Base-by-base conservation (phyloP, 2,113 vertebrate genomes). In the Pangasianodon hypophthalmus region DNA sequence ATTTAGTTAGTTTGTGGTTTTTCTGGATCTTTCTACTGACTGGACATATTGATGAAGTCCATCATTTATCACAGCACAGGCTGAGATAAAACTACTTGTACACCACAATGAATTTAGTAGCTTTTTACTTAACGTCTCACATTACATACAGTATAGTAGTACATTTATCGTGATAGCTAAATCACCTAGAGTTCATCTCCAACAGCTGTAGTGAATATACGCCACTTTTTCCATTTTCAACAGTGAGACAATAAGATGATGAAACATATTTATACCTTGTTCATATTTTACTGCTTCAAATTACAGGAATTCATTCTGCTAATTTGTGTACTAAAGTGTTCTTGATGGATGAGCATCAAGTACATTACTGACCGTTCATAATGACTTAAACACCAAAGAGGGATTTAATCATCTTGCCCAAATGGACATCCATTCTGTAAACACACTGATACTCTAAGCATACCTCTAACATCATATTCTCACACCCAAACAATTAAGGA, bases 81-180 rank as follows among this genome's bases (percentile, higher is more conserved):
- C 14, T 56, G 21, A 71, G 62, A 88, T 73, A 19, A 71, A 88
- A 41, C 64, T 82, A 69, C 14, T 56, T 54, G 37, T 41, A 69
- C 79, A 83, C 21, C 60, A 71, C 71, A 69, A 48, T 29, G 9
- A 10, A 73, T 84, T 71, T n/a, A 73, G 58, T 41, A 52, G 1
- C 19, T 48, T 50, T 64, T 81, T 29, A 64, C 73, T 64, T 64
- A 50, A 48, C 67, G 44, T 37, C 44, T 80, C 26, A 41, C 62
- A 46, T 84, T 84, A 84, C 64, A 84, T 41, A 84, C 37, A 88
- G 64, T 24, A 73, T 84, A 84, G 48, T 52, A 52, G 80, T 82
- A 88, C 80, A 71, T 83, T 71, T 71, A 84, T 26, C 24, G 0
- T 26, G 52, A 54, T 19, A n/a, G 11, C 56, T 82, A 73, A 88